phyloP scores from a whole-genome alignment of 2,888 invertebrate species.

The Habroteleia sp. region DNA sequence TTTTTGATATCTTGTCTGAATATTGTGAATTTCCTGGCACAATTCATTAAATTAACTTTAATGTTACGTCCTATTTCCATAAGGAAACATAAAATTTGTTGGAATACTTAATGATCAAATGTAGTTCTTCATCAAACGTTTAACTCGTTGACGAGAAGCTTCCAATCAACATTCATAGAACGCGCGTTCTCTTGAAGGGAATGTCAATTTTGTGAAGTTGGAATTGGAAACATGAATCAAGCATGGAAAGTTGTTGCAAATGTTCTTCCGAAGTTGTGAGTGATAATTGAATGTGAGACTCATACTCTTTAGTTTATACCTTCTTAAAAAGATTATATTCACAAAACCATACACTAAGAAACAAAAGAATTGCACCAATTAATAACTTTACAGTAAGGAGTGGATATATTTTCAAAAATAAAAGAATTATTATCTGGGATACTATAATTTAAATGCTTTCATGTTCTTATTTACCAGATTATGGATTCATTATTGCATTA shows the following conservation, averaged over 20 bases:
- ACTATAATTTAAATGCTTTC: too few species aligned
- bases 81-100: conserved; percentile 21
- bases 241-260: conserved; percentile 32
- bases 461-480: too few species aligned
- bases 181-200: conserved; percentile 10
- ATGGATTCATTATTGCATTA: too few species aligned
- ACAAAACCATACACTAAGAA: too few species aligned
- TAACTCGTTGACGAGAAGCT: conserved; percentile 42
- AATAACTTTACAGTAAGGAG: too few species aligned
- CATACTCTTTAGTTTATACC: conserved; percentile 13
- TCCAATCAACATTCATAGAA: conserved; percentile 48
- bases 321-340: background rate
- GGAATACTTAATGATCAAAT: conserved; percentile 39
- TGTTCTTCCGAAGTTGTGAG: conserved; percentile 26
- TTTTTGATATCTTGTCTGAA: too few species aligned
- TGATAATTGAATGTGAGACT: conserved; percentile 22
- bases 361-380: too few species aligned
- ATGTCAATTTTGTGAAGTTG: conserved; percentile 46
- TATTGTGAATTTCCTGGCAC: too few species aligned
- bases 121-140: conserved; percentile 47
- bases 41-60: background rate
- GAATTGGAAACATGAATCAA: conserved; percentile 12
- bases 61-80: background rate
- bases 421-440: too few species aligned
- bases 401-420: too few species aligned